Base-by-base conservation (phyloP, 2,888 invertebrate species). In the Muscina levida region DNA sequence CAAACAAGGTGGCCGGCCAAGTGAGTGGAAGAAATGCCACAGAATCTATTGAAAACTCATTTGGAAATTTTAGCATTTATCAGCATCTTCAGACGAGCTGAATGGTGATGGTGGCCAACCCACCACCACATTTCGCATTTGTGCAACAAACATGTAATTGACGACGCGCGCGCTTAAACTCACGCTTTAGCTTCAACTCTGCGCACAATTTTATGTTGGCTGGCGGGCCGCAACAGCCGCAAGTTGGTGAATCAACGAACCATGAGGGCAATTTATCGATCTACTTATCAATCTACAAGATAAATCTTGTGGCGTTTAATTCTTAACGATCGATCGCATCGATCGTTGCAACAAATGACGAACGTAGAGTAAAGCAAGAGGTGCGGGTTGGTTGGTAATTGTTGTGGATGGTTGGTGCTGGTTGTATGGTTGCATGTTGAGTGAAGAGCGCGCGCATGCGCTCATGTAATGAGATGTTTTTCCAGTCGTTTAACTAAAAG, bases 241-340 rank as follows among this genome's bases (percentile, higher is more conserved):
- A 84, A 86, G 84, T 85, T 87, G 59, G 86, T 86, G 88, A 87
- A 68, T 72, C 31, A 31, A 31, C 66, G 70, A 66, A 26, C 76
- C 39, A 72, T 72, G 48, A 74, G 74, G 67, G 81, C 81, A 81
- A 81, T 81, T 81, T 81, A 81, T 81, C 81, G 81, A 81, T 81
- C 81, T 77, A 81, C 81, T 89, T 89, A 89, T 89, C 89, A 89
- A 89, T 89, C 89, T 89, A 87, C 87, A 86, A 89, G 89, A 89
- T 89, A 89, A 89, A 89, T 89, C 89, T 89, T 89, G 85, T 87
- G 81, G 81, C 77, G 77, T 81, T 81, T 81, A 81, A 77, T 81
- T 81, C 77, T 81, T 77, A 81, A 77, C 81, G 77, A 81, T 81
- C 77, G 84, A 83, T 84, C 80, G 77, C 67, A 72, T 62, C 72